Base-by-base conservation (phyloP, 2,888 invertebrate species). In the Panopea generosa region DNA sequence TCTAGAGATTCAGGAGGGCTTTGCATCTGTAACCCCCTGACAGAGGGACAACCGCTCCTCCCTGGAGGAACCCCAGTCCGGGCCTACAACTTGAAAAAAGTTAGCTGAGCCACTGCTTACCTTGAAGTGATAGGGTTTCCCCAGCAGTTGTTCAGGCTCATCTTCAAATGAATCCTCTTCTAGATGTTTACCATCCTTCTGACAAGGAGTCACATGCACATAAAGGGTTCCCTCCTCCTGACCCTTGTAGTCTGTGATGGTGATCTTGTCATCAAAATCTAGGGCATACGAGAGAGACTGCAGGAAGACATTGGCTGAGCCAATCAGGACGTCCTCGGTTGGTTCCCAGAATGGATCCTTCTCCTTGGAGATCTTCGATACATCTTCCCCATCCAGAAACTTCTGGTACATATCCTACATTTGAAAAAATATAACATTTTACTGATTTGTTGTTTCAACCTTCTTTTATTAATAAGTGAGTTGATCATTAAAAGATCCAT, bases 291-390 rank as follows among this genome's bases (percentile, higher is more conserved):
- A 89, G 73, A 93, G 86, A 3, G 92, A 91, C 84, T 92, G 92
- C 2, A 92, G 87, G 80, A 92, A 92, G 26, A 92, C 90, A 80
- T 90, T 92, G 53, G 91, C 90, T 18, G 91, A 91, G 45, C 89
- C 92, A 50, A 92, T 89, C 45, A 93, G 84, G 2, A 91, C 88
- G 71, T 92, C 92, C 70, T 93, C 93, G 18, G 90, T 85, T 0
- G 92, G 91, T 76, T 93, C 93, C 93, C 93, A 93, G 84, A 93
- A 93, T 16, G 92, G 92, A 74, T 92, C 92, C 18, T 91, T 82
- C 66, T 92, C 92, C 57, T 88, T 86, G 2, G 89, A 79, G 24
- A 91, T 86, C 49, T 85, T 85, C 1, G 78, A 76, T 7, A 91
- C 75, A 63, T 91, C 88, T 61, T 92, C 92, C 11, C 91, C 92